Evolutionary conservation across 2,113 vertebrate species (phyloP).

Genomic region (Typhlomys cinereus): DNA sequence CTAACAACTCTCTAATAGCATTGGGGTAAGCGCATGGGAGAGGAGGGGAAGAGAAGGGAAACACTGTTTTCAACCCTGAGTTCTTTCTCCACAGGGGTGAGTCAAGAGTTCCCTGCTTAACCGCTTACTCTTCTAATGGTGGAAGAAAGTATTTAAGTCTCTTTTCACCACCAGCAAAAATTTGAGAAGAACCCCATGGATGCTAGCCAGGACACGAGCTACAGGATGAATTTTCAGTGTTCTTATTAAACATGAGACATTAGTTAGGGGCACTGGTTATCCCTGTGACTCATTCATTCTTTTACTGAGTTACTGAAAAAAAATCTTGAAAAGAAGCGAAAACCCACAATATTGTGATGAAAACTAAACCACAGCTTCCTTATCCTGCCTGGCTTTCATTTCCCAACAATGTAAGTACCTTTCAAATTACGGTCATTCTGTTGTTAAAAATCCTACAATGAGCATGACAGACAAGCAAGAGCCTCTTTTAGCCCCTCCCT

Average conservation of each 20-base stretch:
- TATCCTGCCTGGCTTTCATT: not conserved
- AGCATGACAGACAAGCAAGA: not conserved
- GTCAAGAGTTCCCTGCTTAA: not conserved
- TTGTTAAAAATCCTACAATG: not conserved
- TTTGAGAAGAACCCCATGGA: not conserved
- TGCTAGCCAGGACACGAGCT: not conserved
- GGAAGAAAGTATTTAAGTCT: not conserved
- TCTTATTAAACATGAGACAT: not conserved
- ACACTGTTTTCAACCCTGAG: not conserved
- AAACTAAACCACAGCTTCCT: not conserved
- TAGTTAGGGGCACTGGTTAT: not conserved
- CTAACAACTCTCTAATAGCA: not conserved
- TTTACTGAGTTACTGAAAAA: not conserved
- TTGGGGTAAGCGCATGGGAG: not conserved
- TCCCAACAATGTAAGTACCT: not conserved
- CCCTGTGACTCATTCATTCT: not conserved
- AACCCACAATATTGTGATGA: not conserved
- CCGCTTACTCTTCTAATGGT: not conserved
- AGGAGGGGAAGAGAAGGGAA: not conserved
- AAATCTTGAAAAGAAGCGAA: not conserved
- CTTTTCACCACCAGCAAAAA: not conserved
- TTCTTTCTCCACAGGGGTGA: not conserved
- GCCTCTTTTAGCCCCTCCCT: not conserved
- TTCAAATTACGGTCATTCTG: not conserved
- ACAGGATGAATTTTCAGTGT: not conserved